Percentiles rank a stretch among this genome's conserved stretches.
Conservation (phyloP, 2,888 invertebrate genomes). For the Elegia similella region DNA sequence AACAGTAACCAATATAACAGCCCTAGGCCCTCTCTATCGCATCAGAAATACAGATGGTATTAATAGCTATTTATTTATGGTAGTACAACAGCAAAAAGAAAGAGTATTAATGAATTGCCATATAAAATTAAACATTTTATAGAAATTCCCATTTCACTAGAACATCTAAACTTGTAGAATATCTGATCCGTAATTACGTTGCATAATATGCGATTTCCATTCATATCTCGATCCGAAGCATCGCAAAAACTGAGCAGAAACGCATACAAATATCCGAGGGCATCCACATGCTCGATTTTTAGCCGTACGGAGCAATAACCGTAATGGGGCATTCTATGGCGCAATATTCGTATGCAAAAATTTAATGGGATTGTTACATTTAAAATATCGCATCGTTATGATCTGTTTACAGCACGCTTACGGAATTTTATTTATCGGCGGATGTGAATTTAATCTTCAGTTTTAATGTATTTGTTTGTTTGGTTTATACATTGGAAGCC, state of each 20-base stretch:
- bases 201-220: slow-evolving; percentile 11
- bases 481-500: too few relatives aligned
- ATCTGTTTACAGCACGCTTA: slow-evolving; percentile 6
- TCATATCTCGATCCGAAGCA: slow-evolving; percentile 6
- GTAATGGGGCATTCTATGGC: slow-evolving; percentile 13
- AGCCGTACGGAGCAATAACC: slow-evolving; percentile 9
- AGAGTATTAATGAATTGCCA: too few relatives aligned
- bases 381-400: slow-evolving; percentile 14
- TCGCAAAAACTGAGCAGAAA: slow-evolving; percentile 13
- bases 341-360: slow-evolving; percentile 18
- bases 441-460: background rate
- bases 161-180: slow-evolving; percentile 1
- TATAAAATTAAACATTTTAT: too few relatives aligned
- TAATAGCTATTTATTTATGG: too few relatives aligned
- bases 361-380: slow-evolving; percentile 16
- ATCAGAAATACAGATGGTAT: too few relatives aligned
- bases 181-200: slow-evolving; percentile 3
- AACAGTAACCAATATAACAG: too few relatives aligned
- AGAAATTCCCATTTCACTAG: too few relatives aligned
- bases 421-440: slow-evolving; percentile 6
- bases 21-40: too few relatives aligned
- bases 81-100: too few relatives aligned
- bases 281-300: slow-evolving; percentile 9
- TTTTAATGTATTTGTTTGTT: background rate
- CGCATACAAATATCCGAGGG: slow-evolving; percentile 13